These are phyloP conservation scores for Zophobas atratus DNA, from an alignment of 1,140 invertebrate genomes.

Conservation along the genomic window DNA sequence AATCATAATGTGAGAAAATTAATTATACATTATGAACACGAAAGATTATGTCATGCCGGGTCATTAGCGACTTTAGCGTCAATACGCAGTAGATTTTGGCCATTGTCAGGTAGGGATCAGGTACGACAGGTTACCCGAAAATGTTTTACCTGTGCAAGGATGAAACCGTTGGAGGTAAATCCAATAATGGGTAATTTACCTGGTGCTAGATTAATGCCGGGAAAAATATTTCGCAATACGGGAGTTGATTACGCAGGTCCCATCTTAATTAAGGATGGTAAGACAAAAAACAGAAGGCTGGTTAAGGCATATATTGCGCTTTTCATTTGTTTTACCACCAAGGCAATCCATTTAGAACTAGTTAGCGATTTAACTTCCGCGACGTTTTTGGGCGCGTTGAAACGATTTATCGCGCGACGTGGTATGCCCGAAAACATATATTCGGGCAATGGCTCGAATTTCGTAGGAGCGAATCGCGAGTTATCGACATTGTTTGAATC, in stretches of 20 bases:
- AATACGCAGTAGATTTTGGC: background rate
- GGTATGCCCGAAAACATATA: constrained; percentile 43
- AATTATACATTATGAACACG: too few species aligned
- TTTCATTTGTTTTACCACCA: constrained; percentile 67
- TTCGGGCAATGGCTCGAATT: constrained; percentile 54
- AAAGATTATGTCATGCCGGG: background rate
- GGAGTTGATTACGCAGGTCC: constrained; percentile 62
- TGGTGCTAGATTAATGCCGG: background rate
- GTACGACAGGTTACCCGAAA: constrained; percentile 5
- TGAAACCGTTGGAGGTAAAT: background rate
- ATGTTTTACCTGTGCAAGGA: background rate
- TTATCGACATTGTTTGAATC: constrained; percentile 23
- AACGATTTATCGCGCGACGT: constrained; percentile 44
- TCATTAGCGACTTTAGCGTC: background rate
- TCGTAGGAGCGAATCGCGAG: constrained; percentile 46
- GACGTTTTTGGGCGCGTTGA: constrained; percentile 42
- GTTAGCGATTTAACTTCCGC: constrained; percentile 57
- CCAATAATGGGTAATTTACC: constrained; percentile 49
- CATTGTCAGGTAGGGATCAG: background rate
- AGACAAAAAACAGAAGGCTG: background rate
- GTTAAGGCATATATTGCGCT: constrained; percentile 35
- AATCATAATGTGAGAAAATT: too few species aligned
- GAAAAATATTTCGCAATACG: constrained; percentile 27
- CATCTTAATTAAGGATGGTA: constrained; percentile 45
- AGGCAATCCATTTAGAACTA: constrained; percentile 67